These are phyloP conservation scores for Cariama cristata DNA, from an alignment of 2,113 vertebrate species.

Conservation along the genomic window DNA sequence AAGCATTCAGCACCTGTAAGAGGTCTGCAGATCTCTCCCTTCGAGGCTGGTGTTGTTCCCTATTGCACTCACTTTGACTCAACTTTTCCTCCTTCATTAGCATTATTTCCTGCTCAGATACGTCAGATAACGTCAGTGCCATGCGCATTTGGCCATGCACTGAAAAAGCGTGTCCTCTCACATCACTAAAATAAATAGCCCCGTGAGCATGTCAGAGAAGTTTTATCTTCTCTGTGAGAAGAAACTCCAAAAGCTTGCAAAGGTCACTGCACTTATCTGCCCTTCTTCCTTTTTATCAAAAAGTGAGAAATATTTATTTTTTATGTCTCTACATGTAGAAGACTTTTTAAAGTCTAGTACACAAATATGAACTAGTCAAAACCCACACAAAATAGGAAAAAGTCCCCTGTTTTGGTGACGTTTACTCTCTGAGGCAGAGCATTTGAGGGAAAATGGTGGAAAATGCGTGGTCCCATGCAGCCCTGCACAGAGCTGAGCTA, in stretches of 20 bases:
- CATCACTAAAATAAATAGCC: background rate
- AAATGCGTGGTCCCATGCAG: fast-evolving
- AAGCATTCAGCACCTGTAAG: background rate
- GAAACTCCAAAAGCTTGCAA: background rate
- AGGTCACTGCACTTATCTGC: background rate
- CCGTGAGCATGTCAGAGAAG: background rate
- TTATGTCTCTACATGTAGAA: background rate
- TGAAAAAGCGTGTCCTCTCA: background rate
- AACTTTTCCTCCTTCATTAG: background rate
- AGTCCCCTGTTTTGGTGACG: background rate
- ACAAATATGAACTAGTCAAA: background rate
- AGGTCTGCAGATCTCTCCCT: background rate
- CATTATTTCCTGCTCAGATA: background rate
- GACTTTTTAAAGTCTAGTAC: background rate
- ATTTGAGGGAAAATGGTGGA: background rate
- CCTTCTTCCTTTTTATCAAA: background rate
- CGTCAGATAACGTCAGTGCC: background rate
- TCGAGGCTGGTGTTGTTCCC: background rate
- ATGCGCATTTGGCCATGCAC: background rate
- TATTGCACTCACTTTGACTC: background rate
- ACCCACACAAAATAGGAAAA: background rate
- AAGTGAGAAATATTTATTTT: background rate
- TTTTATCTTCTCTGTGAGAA: background rate
- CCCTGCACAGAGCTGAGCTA: background rate
- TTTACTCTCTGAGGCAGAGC: background rate